phyloP scores from a whole-genome alignment of 2,888 invertebrate genomes.

The Cataglyphis cursor region DNA sequence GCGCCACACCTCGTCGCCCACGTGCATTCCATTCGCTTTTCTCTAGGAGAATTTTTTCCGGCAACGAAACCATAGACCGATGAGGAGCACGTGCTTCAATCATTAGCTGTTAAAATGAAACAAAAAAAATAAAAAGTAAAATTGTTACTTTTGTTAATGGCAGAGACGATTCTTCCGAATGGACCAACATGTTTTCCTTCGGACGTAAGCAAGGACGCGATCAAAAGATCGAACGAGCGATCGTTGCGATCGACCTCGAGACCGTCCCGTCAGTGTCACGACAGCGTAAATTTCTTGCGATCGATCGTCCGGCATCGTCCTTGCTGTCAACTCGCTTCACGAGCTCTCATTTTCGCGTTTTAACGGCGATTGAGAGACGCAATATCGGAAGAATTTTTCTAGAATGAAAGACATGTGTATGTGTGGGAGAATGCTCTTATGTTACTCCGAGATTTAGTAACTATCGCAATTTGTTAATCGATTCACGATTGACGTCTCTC shows the following conservation, averaged over 20 bases:
- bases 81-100: not conserved
- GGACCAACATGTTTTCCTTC: constrained; percentile 15
- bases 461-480: constrained; percentile 3
- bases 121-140: not conserved
- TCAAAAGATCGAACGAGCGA: constrained; percentile 32
- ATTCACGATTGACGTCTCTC: constrained; percentile 15
- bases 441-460: not conserved
- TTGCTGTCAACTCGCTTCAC: constrained; percentile 27
- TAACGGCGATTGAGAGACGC: constrained; percentile 28
- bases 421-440: not conserved
- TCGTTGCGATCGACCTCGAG: constrained; percentile 45
- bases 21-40: constrained; percentile 61
- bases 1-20: constrained; percentile 71
- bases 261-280: constrained; percentile 39
- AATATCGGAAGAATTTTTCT: constrained; percentile 43
- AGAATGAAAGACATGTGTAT: constrained; percentile 7
- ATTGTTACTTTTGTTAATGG: too few species aligned
- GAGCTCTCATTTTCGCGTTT: constrained; percentile 21
- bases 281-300: constrained; percentile 39
- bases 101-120: too few species aligned
- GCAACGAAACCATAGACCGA: not conserved
- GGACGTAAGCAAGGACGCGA: constrained; percentile 54
- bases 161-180: constrained; percentile 7
- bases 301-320: constrained; percentile 29
- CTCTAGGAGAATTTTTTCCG: constrained; percentile 21